A percentile compares a stretch with the other conserved stretches of the same genome.
phyloP scores from a whole-genome alignment of 2,797 vertebrate genomes.

The Thunnus albacares region DNA sequence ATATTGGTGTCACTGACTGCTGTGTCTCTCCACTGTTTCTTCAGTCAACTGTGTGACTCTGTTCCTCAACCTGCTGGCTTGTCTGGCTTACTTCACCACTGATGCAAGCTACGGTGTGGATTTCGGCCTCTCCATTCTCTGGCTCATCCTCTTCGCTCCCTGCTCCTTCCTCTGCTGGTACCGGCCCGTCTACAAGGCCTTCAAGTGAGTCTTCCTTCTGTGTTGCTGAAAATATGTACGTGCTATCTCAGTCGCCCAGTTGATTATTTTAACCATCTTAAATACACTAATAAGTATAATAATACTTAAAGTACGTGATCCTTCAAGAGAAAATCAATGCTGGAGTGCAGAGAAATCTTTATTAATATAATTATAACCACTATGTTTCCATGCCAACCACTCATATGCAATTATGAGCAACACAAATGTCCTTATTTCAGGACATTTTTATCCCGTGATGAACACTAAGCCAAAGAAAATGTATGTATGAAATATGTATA shows the following conservation, averaged over 20 bases:
- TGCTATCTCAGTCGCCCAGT: not conserved
- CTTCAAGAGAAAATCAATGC: not conserved
- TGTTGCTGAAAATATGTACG: not conserved
- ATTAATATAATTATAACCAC: not conserved
- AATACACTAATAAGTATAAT: not conserved
- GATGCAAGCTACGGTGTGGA: slow-evolving; percentile 78
- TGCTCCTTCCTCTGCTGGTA: slow-evolving; percentile 99
- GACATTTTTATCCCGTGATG: too few relatives aligned
- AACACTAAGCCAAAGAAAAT: not conserved
- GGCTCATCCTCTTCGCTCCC: slow-evolving; percentile 94
- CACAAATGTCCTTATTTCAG: too few relatives aligned
- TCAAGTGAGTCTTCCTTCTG: slow-evolving; percentile 87
- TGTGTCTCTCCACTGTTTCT: not conserved
- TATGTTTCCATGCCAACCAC: not conserved
- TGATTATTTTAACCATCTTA: not conserved
- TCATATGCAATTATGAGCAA: not conserved
- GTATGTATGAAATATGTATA: too few relatives aligned
- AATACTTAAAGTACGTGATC: not conserved
- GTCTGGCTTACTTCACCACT: slow-evolving; percentile 90
- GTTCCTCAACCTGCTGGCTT: slow-evolving; percentile 95
- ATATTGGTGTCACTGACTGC: not conserved
- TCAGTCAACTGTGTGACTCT: slow-evolving; percentile 93
- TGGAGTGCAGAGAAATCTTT: not conserved
- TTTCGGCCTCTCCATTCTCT: slow-evolving; percentile 95
- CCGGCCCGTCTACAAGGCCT: slow-evolving; percentile 97